Conservation (phyloP, 2,113 vertebrate species). For the Syngnathoides biaculeatus region DNA sequence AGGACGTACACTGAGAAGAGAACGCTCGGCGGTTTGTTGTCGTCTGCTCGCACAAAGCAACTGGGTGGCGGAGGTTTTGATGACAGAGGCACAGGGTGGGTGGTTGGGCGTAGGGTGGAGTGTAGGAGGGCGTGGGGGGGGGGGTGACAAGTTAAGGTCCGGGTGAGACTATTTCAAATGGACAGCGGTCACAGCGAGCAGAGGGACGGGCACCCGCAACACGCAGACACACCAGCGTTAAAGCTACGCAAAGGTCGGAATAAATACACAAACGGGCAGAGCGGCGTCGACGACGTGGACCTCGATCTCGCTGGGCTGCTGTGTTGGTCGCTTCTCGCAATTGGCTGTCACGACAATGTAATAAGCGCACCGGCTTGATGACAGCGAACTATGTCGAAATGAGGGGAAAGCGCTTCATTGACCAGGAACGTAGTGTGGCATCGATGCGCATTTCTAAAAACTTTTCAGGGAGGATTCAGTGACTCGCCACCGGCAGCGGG, state of each 20-base stretch:
- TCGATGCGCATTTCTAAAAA: neutral
- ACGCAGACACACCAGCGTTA: slow-evolving; percentile 53
- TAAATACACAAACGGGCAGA: slow-evolving; percentile 42
- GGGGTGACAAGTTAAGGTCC: slow-evolving; percentile 11
- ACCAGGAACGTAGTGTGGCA: neutral
- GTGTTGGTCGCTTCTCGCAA: slow-evolving; percentile 4
- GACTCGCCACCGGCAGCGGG: too few species aligned
- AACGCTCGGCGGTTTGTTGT: slow-evolving; percentile 53
- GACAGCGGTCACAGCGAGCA: slow-evolving; percentile 37
- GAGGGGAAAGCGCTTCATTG: neutral
- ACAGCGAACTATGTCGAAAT: neutral
- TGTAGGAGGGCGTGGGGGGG: slow-evolving; percentile 57
- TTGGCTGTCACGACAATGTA: neutral
- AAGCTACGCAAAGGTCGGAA: slow-evolving; percentile 67
- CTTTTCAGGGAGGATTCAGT: neutral
- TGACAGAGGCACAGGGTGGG: slow-evolving; percentile 53
- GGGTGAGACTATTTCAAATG: slow-evolving; percentile 29
- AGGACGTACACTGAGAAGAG: slow-evolving; percentile 57
- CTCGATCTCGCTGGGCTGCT: slow-evolving; percentile 36
- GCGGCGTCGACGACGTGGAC: slow-evolving; percentile 24
- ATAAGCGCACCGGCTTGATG: neutral
- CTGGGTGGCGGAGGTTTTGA: slow-evolving; percentile 47
- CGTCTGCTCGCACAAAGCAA: slow-evolving; percentile 17
- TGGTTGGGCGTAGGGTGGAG: slow-evolving; percentile 32
- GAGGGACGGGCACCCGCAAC: slow-evolving; percentile 41